Conservation (phyloP, 1,140 invertebrate genomes). For the Brachionus koreanus region DNA sequence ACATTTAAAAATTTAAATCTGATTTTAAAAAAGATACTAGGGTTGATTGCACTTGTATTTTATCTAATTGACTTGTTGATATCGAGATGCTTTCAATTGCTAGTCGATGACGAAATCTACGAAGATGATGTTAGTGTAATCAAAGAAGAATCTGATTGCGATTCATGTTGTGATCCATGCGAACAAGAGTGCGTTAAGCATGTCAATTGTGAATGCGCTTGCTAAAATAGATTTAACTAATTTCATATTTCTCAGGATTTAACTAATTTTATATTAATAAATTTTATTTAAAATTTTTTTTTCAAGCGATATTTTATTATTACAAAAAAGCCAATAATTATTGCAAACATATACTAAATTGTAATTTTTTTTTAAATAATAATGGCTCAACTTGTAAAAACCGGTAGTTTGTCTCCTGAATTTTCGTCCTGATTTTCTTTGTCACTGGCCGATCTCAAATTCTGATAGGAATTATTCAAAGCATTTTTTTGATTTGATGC, state of each 20-base stretch:
- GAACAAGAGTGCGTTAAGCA: not conserved
- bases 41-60: not conserved
- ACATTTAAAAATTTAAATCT: not conserved
- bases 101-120: not conserved
- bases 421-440: conserved; percentile 36
- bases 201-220: not conserved
- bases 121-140: not conserved
- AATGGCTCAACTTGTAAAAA: conserved; percentile 9
- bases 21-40: not conserved
- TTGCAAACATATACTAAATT: not conserved
- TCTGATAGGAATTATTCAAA: not conserved
- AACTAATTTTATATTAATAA: too few species aligned
- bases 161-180: not conserved
- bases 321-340: not conserved
- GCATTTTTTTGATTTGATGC: conserved; percentile 1
- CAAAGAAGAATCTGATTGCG: not conserved
- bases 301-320: not conserved
- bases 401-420: not conserved
- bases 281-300: not conserved
- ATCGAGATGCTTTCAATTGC: conserved; percentile 12
- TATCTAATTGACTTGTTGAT: not conserved
- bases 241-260: not conserved
- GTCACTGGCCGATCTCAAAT: conserved; percentile 7
- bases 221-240: not conserved
- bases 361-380: not conserved